These are phyloP conservation scores for Dendronephthya gigantea DNA, from an alignment of 64 coral and sea anemone species.

Conservation along the genomic window DNA sequence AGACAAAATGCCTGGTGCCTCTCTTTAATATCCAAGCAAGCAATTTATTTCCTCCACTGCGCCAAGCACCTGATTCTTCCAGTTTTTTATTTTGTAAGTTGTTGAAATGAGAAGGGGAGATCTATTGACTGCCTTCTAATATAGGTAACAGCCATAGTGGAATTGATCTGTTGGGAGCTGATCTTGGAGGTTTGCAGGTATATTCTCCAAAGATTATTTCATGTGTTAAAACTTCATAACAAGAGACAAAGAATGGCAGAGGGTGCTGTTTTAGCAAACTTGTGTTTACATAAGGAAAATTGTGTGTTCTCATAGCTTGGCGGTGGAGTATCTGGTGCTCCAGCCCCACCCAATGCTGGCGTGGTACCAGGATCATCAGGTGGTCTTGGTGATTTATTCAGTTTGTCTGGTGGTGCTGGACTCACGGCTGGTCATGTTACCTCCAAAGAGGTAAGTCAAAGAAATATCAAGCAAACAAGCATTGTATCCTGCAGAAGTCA, in stretches of 20 bases:
- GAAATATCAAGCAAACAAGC: neutral
- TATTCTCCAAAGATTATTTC: neutral
- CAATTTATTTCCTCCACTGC: no score
- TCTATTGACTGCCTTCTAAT: neutral
- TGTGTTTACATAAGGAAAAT: no score
- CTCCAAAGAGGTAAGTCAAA: slow-evolving; percentile 53
- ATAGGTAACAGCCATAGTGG: slow-evolving; percentile 34
- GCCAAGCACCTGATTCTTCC: no score
- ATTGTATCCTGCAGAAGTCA: no score
- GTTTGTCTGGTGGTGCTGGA: slow-evolving; percentile 63
- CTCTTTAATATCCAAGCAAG: no score
- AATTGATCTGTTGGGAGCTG: slow-evolving; percentile 94
- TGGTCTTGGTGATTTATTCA: slow-evolving; percentile 90
- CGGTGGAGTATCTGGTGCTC: slow-evolving; percentile 28
- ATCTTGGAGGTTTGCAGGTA: slow-evolving; percentile 90
- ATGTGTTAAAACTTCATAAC: no score
- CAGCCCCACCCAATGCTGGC: slow-evolving; percentile 30
- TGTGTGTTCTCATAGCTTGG: slow-evolving; percentile 48
- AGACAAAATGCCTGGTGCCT: no score
- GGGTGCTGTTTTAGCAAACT: no score
- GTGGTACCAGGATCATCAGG: slow-evolving; percentile 24
- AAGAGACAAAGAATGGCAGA: no score
- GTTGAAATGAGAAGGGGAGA: neutral
- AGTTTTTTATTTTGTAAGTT: no score
- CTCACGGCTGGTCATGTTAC: slow-evolving; percentile 50